Evolutionary conservation across 2,888 invertebrate species (phyloP).

Genomic region (Petrolisthes cinctipes): DNA sequence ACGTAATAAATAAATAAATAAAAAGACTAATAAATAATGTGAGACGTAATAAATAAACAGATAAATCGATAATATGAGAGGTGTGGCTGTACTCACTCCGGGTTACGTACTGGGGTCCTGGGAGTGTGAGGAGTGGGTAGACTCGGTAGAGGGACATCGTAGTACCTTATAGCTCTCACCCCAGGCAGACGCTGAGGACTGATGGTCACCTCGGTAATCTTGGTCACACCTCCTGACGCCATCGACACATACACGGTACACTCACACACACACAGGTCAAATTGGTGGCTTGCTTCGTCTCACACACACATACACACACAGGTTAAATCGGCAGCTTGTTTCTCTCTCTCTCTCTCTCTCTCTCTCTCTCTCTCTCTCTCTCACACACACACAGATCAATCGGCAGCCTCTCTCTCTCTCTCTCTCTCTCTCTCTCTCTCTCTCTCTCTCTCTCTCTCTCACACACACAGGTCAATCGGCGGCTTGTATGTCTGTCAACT

Average conservation of each 20-base stretch:
- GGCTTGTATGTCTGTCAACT: no score
- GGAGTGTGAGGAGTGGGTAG: not conserved
- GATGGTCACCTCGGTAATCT: conserved; percentile 49
- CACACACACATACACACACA: not conserved
- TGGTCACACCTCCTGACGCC: conserved; percentile 16
- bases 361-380: no score
- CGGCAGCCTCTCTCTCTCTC: not conserved
- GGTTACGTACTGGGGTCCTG: conserved; percentile 24
- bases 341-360: not conserved
- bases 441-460: not conserved
- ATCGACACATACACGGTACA: not conserved
- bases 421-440: not conserved
- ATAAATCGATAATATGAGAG: not conserved
- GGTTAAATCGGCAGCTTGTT: not conserved
- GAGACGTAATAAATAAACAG: not conserved
- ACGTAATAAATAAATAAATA: not conserved
- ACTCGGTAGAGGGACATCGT: conserved; percentile 49
- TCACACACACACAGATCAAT: no score
- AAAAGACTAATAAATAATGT: not conserved
- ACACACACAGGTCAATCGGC: not conserved
- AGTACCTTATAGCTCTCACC: conserved; percentile 46
- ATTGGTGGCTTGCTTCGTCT: not conserved
- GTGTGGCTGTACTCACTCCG: conserved; percentile 30
- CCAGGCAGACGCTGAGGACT: conserved; percentile 40
- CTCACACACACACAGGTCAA: not conserved